Evolutionary conservation across 2,888 invertebrate genomes (phyloP).

Genomic region (Plemyria rubiginata): DNA sequence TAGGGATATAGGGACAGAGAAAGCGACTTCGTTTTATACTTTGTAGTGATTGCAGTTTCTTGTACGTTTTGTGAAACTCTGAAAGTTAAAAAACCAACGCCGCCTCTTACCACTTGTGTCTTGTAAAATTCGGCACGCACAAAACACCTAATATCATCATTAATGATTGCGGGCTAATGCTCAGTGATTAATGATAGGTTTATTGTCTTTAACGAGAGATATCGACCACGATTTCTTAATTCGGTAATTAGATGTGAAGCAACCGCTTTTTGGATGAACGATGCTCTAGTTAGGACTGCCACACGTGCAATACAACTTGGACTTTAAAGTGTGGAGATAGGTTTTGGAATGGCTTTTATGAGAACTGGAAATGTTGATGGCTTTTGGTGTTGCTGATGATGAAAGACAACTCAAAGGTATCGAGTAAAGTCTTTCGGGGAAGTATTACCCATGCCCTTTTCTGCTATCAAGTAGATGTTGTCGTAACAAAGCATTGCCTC

Average conservation of each 20-base stretch:
- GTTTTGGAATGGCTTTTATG: not conserved
- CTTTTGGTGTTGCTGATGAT: not conserved
- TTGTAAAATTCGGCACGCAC: slow-evolving; percentile 55
- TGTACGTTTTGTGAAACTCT: no score
- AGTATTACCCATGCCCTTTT: no score
- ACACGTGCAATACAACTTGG: slow-evolving; percentile 19
- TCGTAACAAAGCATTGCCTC: no score
- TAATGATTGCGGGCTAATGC: slow-evolving; percentile 76
- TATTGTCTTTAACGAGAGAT: slow-evolving; percentile 77
- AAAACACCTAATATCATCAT: slow-evolving; percentile 79
- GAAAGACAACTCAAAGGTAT: no score
- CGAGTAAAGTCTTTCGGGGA: no score
- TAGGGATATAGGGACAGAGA: no score
- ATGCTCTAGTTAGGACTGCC: slow-evolving; percentile 37
- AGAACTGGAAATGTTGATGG: no score
- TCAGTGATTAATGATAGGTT: slow-evolving; percentile 79
- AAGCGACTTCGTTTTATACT: no score
- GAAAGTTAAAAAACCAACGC: not conserved
- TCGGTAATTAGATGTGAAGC: slow-evolving; percentile 77
- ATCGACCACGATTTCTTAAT: slow-evolving; percentile 81
- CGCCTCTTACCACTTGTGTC: slow-evolving; percentile 42
- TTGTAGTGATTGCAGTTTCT: no score
- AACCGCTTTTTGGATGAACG: slow-evolving; percentile 61
- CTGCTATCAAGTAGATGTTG: no score
- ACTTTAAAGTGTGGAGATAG: not conserved